Evolutionary conservation across 2,888 invertebrate species (phyloP), one percentile per base, ranked within the genome.

Genomic region (Hypolimnas misippus): DNA sequence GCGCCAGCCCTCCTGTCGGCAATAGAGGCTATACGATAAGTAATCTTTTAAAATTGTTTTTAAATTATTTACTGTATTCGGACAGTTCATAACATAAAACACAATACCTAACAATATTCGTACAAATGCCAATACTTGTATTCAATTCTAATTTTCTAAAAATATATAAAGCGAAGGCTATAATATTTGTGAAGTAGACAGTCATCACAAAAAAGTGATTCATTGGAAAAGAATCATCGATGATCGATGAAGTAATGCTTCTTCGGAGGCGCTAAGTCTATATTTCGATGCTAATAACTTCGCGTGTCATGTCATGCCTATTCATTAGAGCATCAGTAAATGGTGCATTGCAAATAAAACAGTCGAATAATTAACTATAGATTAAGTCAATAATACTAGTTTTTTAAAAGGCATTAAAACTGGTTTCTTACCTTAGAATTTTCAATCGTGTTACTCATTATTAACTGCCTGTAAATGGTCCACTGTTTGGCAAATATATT

Each of bases 151-250:
- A 25, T 25, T 3, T 25, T 25, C 25, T 5, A 25, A 25, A 25
- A n/a, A n/a, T 1, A 38, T 38, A n/a, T 2, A 38, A n/a, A 38
- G 0, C 12, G n/a, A n/a, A n/a, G n/a, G 35, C 12, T 16, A 17
- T 2, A 1, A 2, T n/a, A 19, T 21, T 40, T 25, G 75, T 74
- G 19, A 12, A 17, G 16, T 44, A 19, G 49, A 76, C 75, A 58
- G 62, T 78, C 70, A 71, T 70, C 44, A 6, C 29, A 42, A 71
- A 66, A 21, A 66, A 72, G 77, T 88, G 89, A 88, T 74, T 89
- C 88, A 88, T 71, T 70, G 70, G 70, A 69, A 71, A 72, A 78
- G 78, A 77, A 81, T 81, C 74, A 73, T 67, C 70, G 67, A 67
- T 65, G 68, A 74, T 67, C 70, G 66, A 66, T 64, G 68, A 61